Conservation (phyloP, 2,797 vertebrate species). For the Erpetoichthys calabaricus region DNA sequence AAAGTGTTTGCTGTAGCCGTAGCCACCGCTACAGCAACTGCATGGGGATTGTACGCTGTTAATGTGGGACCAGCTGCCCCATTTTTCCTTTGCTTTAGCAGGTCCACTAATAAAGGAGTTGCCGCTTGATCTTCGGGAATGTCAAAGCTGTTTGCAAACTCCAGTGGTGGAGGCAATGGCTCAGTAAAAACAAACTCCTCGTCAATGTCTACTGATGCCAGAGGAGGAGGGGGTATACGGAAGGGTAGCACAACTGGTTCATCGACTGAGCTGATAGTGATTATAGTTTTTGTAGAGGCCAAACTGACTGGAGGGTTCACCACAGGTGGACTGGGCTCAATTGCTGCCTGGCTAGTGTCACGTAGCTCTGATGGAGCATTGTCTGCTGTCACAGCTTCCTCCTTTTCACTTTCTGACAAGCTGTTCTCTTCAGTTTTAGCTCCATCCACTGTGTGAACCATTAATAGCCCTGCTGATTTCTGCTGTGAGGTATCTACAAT, state of each 20-base stretch:
- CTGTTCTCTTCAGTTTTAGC: slow-evolving; percentile 38
- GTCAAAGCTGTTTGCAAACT: slow-evolving; percentile 96
- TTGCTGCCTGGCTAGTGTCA: slow-evolving; percentile 46
- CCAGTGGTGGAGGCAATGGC: slow-evolving; percentile 85
- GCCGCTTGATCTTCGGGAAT: slow-evolving; percentile 72
- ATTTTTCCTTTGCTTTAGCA: slow-evolving; percentile 60
- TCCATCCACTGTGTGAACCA: slow-evolving; percentile 77
- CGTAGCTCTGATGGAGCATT: slow-evolving; percentile 41
- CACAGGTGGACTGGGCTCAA: slow-evolving; percentile 38
- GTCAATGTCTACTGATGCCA: slow-evolving; percentile 83
- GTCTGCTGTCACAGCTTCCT: slow-evolving; percentile 34
- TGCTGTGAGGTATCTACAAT: slow-evolving; percentile 65
- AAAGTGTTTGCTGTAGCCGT: slow-evolving; percentile 29
- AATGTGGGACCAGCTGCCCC: slow-evolving; percentile 34
- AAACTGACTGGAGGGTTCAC: slow-evolving; percentile 31
- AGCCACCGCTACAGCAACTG: slow-evolving; percentile 27
- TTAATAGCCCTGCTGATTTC: slow-evolving; percentile 74
- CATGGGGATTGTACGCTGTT: slow-evolving; percentile 46
- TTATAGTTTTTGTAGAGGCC: slow-evolving; percentile 59
- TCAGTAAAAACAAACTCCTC: slow-evolving; percentile 92
- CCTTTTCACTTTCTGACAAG: slow-evolving; percentile 41
- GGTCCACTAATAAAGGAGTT: slow-evolving; percentile 49
- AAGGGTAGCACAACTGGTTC: slow-evolving; percentile 80
- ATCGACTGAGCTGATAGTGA: slow-evolving; percentile 64
- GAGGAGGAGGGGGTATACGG: slow-evolving; percentile 79